Conservation (phyloP, 1,140 invertebrate species). For the Neelides sp. region DNA sequence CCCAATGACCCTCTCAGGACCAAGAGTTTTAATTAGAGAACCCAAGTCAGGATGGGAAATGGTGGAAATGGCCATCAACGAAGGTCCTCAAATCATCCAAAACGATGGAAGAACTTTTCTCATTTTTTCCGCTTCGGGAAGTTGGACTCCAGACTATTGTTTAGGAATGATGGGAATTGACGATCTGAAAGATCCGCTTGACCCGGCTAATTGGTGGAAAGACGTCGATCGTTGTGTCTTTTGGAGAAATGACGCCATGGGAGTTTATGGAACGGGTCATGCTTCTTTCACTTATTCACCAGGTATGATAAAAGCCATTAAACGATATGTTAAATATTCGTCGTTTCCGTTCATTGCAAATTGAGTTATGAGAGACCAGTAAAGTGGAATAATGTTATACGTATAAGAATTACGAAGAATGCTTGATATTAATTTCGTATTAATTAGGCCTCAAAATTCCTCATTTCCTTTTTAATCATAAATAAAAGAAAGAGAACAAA, state of each 20-base stretch:
- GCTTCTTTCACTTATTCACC: slow-evolving; percentile 26
- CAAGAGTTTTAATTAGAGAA: slow-evolving; percentile 9
- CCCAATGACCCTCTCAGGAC: slow-evolving; percentile 16
- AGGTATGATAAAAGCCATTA: slow-evolving; percentile 10
- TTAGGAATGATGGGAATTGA: slow-evolving; percentile 28
- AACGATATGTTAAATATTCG: too few species aligned
- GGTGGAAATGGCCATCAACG: slow-evolving; percentile 3
- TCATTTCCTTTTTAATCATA: too few species aligned
- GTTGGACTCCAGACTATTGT: slow-evolving; percentile 28
- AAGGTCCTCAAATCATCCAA: slow-evolving; percentile 22
- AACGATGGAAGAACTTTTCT: slow-evolving; percentile 19
- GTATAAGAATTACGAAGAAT: too few species aligned
- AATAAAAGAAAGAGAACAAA: too few species aligned
- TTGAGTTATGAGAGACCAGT: not conserved
- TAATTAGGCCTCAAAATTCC: too few species aligned
- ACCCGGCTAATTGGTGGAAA: slow-evolving; percentile 25
- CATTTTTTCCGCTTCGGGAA: slow-evolving; percentile 23
- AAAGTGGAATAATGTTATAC: too few species aligned
- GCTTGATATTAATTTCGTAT: not conserved
- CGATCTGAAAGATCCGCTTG: slow-evolving; percentile 20
- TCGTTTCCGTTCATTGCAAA: not conserved
- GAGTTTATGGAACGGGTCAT: slow-evolving; percentile 25
- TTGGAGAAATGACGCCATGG: slow-evolving; percentile 24
- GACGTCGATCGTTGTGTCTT: slow-evolving; percentile 19
- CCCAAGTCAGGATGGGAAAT: slow-evolving; percentile 15